These are phyloP conservation scores for Pteronura brasiliensis DNA, from an alignment of 2,113 vertebrate genomes.

Conservation along the genomic window DNA sequence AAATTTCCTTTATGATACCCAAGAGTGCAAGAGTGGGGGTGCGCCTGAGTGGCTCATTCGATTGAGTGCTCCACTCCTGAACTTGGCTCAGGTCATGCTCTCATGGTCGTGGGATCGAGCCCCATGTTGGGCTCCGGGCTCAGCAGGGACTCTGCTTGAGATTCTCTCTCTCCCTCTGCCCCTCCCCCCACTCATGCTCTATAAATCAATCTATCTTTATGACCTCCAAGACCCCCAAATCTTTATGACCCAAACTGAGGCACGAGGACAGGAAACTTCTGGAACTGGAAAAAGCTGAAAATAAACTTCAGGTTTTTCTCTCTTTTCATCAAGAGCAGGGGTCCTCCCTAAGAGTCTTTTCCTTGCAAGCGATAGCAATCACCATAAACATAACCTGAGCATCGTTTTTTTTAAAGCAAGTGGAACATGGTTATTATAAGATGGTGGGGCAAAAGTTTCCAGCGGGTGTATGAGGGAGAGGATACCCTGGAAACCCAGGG, in stretches of 20 bases:
- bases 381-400: background rate
- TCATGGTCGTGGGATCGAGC: background rate
- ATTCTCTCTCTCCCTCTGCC: background rate
- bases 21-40: background rate
- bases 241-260: no score
- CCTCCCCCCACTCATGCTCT: background rate
- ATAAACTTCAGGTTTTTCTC: background rate
- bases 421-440: background rate
- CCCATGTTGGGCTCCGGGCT: background rate
- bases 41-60: background rate
- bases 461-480: background rate
- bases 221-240: no score
- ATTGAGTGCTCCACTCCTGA: background rate
- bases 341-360: background rate
- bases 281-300: background rate
- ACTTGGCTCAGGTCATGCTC: background rate
- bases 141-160: background rate
- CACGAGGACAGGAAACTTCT: background rate
- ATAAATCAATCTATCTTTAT: no score
- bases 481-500: fast-evolving
- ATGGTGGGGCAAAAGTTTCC: background rate
- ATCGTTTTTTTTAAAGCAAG: background rate
- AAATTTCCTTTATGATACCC: background rate
- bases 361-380: background rate
- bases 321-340: background rate